Evolutionary conservation across 2,888 invertebrate species (phyloP).

Genomic region (Carpatolechia fugitivella): DNA sequence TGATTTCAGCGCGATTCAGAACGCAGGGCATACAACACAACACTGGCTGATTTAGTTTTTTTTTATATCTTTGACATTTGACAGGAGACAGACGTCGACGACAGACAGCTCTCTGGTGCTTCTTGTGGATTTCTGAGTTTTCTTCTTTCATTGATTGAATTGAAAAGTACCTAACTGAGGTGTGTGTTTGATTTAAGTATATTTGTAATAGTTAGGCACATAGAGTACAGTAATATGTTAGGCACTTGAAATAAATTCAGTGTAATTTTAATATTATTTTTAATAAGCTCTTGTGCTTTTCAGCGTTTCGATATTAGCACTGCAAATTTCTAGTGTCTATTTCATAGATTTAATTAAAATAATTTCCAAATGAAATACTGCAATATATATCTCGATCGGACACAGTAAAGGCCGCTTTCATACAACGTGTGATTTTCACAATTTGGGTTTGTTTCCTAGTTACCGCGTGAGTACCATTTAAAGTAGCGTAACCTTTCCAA

Average conservation of each 20-base stretch:
- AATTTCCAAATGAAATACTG: too few species aligned
- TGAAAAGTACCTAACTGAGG: background rate
- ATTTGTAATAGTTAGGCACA: background rate
- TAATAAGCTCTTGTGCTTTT: background rate
- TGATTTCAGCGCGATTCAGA: too few species aligned
- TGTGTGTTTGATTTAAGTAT: background rate
- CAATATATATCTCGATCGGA: too few species aligned
- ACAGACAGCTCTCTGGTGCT: background rate
- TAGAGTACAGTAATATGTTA: too few species aligned
- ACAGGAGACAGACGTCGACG: too few species aligned
- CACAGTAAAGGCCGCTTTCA: background rate
- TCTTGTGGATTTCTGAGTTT: background rate
- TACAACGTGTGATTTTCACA: background rate
- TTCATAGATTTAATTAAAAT: background rate
- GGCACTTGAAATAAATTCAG: too few species aligned
- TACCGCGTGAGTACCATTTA: background rate
- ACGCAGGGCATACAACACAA: background rate
- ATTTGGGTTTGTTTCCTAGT: background rate
- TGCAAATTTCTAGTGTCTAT: constrained; percentile 8
- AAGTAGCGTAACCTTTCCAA: background rate
- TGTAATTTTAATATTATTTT: too few species aligned
- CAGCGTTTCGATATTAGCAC: background rate
- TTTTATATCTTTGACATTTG: background rate
- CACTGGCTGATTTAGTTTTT: background rate
- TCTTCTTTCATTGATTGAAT: background rate